Evolutionary conservation across 2,113 vertebrate genomes (phyloP).

Genomic region (Bombycilla garrulus): DNA sequence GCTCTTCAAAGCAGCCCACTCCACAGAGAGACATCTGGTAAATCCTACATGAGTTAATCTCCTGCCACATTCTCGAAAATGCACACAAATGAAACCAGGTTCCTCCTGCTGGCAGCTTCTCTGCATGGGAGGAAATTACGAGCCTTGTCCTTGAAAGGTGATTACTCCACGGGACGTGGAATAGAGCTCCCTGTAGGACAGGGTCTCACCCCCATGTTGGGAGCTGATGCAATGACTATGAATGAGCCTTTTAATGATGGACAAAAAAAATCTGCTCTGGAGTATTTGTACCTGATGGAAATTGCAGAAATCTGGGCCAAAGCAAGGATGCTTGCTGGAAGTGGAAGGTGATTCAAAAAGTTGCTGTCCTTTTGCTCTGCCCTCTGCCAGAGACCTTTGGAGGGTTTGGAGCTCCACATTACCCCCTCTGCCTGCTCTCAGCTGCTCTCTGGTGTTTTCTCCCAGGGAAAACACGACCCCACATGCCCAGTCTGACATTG

Average conservation of each 20-base stretch:
- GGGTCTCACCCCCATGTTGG: background rate
- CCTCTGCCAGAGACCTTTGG: background rate
- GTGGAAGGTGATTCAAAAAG: background rate
- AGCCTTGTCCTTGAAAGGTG: conserved; percentile 11
- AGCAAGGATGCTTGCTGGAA: background rate
- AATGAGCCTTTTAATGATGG: background rate
- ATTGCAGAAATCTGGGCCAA: background rate
- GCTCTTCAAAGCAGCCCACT: conserved; percentile 12
- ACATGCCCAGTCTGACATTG: accelerated
- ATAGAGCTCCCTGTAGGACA: background rate
- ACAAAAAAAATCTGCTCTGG: background rate
- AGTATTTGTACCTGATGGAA: background rate
- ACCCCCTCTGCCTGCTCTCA: background rate
- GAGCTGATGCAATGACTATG: background rate
- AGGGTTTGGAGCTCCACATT: background rate
- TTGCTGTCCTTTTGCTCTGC: background rate
- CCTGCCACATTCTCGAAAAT: background rate
- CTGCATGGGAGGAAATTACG: background rate
- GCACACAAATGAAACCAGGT: background rate
- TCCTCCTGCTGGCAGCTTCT: background rate
- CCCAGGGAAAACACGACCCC: background rate
- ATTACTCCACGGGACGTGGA: background rate
- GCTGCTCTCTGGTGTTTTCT: background rate
- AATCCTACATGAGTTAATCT: conserved; percentile 36
- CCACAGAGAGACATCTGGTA: conserved; percentile 33